These are phyloP conservation scores for Halcyon badia DNA, from an alignment of 2,797 vertebrate species.

Conservation along the genomic window DNA sequence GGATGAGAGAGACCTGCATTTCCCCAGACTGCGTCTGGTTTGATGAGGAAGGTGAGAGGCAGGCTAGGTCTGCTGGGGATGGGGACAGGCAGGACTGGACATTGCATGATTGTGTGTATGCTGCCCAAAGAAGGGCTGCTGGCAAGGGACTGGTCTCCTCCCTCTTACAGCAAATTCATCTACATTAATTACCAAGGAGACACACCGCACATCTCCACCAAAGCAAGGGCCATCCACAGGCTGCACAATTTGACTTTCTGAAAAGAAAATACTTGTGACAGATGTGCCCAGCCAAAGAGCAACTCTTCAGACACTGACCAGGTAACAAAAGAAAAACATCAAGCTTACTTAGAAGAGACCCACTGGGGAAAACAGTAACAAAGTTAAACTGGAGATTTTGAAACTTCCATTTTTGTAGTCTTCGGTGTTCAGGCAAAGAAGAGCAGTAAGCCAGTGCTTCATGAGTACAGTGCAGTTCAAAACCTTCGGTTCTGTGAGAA, in stretches of 20 bases:
- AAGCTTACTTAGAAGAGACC: neutral
- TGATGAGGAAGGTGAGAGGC: neutral
- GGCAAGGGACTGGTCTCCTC: neutral
- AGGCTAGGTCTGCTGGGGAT: neutral
- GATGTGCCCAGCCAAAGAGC: neutral
- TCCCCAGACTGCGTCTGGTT: neutral
- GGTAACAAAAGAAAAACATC: neutral
- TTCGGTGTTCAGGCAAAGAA: neutral
- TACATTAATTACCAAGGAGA: neutral
- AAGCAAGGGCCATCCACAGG: neutral
- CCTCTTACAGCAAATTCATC: neutral
- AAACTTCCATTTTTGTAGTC: neutral
- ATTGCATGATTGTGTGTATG: rapidly evolving
- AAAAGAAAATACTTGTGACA: neutral
- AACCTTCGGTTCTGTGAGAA: neutral
- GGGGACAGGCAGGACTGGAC: neutral
- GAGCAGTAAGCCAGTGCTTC: neutral
- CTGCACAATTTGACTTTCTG: neutral
- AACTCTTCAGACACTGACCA: neutral
- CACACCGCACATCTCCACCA: rapidly evolving
- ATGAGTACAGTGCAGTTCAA: neutral
- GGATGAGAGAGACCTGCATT: neutral
- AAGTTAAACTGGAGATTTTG: neutral
- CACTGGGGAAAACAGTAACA: neutral
- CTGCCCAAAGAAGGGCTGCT: neutral